Conservation (phyloP, 2,888 invertebrate genomes). For the Galeruca laticollis region DNA sequence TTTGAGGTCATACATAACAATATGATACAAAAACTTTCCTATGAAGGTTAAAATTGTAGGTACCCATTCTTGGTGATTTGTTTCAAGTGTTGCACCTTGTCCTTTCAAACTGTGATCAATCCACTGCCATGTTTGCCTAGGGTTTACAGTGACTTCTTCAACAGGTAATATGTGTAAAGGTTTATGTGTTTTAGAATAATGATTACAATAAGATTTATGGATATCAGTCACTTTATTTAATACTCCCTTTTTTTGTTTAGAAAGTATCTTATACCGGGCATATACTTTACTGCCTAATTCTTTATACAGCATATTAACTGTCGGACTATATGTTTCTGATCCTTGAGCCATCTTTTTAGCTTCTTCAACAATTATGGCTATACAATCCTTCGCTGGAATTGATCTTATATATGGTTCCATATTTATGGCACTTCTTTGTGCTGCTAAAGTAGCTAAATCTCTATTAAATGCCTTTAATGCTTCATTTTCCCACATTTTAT, state of each 20-base stretch:
- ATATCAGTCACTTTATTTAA: conserved; percentile 72
- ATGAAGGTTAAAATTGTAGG: conserved; percentile 73
- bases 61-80: conserved; percentile 75
- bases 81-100: conserved; percentile 58
- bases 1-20: conserved; percentile 87
- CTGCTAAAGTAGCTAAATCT: conserved; percentile 76
- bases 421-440: conserved; percentile 65
- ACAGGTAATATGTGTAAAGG: conserved; percentile 56
- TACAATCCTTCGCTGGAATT: conserved; percentile 66
- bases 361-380: conserved; percentile 77
- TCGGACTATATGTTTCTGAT: conserved; percentile 84
- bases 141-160: conserved; percentile 65
- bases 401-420: conserved; percentile 61
- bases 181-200: conserved; percentile 53
- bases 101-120: conserved; percentile 68
- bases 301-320: conserved; percentile 74
- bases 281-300: conserved; percentile 79
- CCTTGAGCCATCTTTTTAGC: conserved; percentile 78
- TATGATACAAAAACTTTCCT: conserved; percentile 88
- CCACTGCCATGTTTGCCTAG: conserved; percentile 81
- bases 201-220: conserved; percentile 61
- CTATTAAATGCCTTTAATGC: conserved; percentile 75
- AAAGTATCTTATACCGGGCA: conserved; percentile 66
- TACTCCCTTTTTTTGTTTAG: conserved; percentile 75
- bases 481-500: conserved; percentile 75